These are phyloP conservation scores for Hybognathus amarus DNA, from an alignment of 2,797 vertebrate genomes.

Conservation along the genomic window DNA sequence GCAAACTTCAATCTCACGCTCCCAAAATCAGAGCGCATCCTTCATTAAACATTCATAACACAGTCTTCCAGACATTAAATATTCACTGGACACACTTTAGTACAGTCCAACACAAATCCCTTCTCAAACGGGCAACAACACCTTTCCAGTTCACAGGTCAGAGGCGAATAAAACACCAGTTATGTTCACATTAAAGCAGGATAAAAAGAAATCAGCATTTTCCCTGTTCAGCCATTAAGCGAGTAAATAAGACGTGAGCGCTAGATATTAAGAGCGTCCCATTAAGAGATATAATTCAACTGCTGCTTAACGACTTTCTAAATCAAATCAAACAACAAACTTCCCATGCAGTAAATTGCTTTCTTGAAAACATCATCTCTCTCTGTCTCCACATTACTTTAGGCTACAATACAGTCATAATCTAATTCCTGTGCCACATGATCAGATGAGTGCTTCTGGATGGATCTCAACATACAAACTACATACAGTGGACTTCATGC, in stretches of 20 bases:
- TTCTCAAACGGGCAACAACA: neutral
- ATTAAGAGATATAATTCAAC: constrained; percentile 70
- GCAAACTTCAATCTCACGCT: neutral
- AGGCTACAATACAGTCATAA: constrained; percentile 26
- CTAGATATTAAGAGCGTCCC: constrained; percentile 80
- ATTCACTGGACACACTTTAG: constrained; percentile 48
- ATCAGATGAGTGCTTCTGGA: constrained; percentile 26
- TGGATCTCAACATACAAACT: constrained; percentile 7
- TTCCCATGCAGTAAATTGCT: constrained; percentile 59
- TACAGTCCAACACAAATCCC: neutral
- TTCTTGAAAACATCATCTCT: constrained; percentile 55
- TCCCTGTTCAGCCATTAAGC: constrained; percentile 61
- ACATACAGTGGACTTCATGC: neutral
- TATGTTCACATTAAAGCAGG: constrained; percentile 1
- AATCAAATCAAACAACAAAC: constrained; percentile 62
- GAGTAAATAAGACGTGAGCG: constrained; percentile 79
- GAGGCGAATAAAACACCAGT: neutral
- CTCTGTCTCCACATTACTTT: neutral
- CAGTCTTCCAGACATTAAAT: constrained; percentile 51
- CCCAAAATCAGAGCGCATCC: constrained; percentile 47
- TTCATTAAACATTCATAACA: constrained; percentile 57
- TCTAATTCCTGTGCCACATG: too few relatives aligned
- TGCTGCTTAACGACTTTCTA: constrained; percentile 59
- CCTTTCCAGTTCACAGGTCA: neutral
- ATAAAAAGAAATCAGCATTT: constrained; percentile 4